A percentile compares a stretch with the other conserved stretches of the same genome.
These are phyloP conservation scores for Onychomys arenicola DNA, from an alignment of 2,797 vertebrate genomes.

Conservation along the genomic window DNA sequence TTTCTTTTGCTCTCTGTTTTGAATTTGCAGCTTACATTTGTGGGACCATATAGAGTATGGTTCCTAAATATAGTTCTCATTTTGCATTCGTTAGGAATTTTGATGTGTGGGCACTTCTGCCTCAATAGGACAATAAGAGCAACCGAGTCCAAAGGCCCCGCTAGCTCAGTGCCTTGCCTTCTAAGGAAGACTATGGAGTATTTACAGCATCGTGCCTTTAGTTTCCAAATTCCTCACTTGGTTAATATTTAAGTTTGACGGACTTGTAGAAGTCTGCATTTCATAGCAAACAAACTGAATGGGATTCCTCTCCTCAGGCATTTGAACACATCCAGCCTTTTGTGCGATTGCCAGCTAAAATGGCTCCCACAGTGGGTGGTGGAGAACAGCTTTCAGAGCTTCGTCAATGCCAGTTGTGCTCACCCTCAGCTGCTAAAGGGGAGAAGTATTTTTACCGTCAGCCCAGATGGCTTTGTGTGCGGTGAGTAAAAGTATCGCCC, in stretches of 20 bases:
- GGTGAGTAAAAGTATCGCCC: conserved; percentile 89
- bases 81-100: not conserved
- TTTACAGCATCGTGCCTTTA: conserved; percentile 47
- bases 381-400: conserved; percentile 93
- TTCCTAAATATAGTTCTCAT: not conserved
- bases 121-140: not conserved
- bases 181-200: not conserved
- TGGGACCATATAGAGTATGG: not conserved
- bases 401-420: conserved; percentile 96
- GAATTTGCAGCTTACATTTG: not conserved
- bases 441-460: conserved; percentile 93
- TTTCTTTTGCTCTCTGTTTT: conserved; percentile 25
- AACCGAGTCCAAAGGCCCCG: not conserved
- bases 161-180: not conserved
- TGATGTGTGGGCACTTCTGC: not conserved
- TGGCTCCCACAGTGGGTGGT: conserved; percentile 97
- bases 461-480: conserved; percentile 95
- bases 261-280: conserved; percentile 58
- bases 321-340: conserved; percentile 97
- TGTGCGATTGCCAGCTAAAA: conserved; percentile 99
- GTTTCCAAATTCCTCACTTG: conserved; percentile 59
- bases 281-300: conserved; percentile 70
- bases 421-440: conserved; percentile 97
- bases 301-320: conserved; percentile 89
- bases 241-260: conserved; percentile 67